Evolutionary conservation across 1,140 invertebrate genomes (phyloP).

Genomic region (Caenorhabditis brenneri): DNA sequence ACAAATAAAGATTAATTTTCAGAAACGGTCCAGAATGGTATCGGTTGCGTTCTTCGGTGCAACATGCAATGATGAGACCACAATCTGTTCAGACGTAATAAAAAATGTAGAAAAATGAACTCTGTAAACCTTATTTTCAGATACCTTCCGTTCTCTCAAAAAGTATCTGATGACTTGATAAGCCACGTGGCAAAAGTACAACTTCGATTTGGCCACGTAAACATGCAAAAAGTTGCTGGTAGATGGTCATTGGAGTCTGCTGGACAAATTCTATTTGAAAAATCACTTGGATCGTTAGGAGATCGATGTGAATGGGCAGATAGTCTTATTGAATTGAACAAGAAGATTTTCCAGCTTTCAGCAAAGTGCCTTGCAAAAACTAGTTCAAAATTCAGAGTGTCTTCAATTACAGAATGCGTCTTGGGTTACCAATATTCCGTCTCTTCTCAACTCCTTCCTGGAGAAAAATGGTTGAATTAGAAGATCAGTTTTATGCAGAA

Average conservation of each 20-base stretch:
- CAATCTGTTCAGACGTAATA: slow-evolving; percentile 75
- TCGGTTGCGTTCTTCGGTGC: slow-evolving; percentile 81
- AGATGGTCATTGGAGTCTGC: slow-evolving; percentile 72
- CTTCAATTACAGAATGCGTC: slow-evolving; percentile 65
- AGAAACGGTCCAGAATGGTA: slow-evolving; percentile 86
- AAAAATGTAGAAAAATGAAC: not conserved
- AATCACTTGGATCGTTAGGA: slow-evolving; percentile 65
- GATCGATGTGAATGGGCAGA: slow-evolving; percentile 61
- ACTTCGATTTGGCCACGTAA: slow-evolving; percentile 63
- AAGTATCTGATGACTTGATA: slow-evolving; percentile 82
- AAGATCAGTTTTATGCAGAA: slow-evolving; percentile 70
- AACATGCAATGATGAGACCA: slow-evolving; percentile 82
- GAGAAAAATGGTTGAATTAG: slow-evolving; percentile 68
- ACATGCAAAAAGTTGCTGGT: slow-evolving; percentile 64
- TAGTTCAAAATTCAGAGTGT: slow-evolving; percentile 7
- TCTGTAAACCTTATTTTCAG: slow-evolving; percentile 66
- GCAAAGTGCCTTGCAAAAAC: slow-evolving; percentile 47
- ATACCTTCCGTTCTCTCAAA: slow-evolving; percentile 79
- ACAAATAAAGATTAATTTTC: slow-evolving; percentile 57
- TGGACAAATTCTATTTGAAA: slow-evolving; percentile 71
- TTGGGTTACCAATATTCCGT: slow-evolving; percentile 67
- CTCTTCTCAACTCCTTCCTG: slow-evolving; percentile 68
- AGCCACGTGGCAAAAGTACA: slow-evolving; percentile 69
- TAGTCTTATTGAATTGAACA: slow-evolving; percentile 69
- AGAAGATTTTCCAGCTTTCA: slow-evolving; percentile 70